Base-by-base conservation (phyloP, 64 coral and sea anemone species). In the Montipora efflorescens region DNA sequence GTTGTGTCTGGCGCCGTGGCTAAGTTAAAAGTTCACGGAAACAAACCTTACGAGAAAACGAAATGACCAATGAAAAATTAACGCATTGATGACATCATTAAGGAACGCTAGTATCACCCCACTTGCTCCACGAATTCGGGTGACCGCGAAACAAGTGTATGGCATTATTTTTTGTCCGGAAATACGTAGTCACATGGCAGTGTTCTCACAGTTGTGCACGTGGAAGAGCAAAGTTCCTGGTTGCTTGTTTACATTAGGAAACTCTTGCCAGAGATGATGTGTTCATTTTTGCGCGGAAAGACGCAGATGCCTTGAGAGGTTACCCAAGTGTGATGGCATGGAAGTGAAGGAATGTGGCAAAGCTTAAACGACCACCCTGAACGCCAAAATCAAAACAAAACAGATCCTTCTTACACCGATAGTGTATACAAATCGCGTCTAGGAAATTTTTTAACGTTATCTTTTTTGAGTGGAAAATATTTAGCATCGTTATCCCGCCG, bases 11-110 rank as follows among this genome's bases (percentile, higher is more conserved):
- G 64, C 16, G 47, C 5, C 10, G 4, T 23, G 82, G 82, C 70
- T 12, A 86, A 15, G 19, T n/a, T 86, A 8, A 86, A 86, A 86
- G 64, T 49, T 49, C 82, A 72, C 66, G 66, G 82, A 7, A 86
- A 47, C 45, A 86, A 86, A 8, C 82, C 82, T 14, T 86, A 86
- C 66, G 45, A 71, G 0, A 50, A 86, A 51, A 71, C 82, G 18
- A 50, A 51, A 86, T 59, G 4, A 64, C 14, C 61, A 64, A 64
- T 64, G 14, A 64, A 12, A 16, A 8, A 57, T 57, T 15, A 18
- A 19, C 14, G 9, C 18, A 15, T 44, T 84, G 81, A 47, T 84
- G 62, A 48, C 62, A 84, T 59, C 61, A 12, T 59, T 51, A 3
- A 71, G 19, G n/a, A 46, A 71, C 48, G 45, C 36, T 36, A 36